A percentile compares a stretch with the other conserved stretches of the same genome.
These are phyloP conservation scores for Formica exsecta DNA, from an alignment of 1,140 invertebrate species.

Conservation along the genomic window DNA sequence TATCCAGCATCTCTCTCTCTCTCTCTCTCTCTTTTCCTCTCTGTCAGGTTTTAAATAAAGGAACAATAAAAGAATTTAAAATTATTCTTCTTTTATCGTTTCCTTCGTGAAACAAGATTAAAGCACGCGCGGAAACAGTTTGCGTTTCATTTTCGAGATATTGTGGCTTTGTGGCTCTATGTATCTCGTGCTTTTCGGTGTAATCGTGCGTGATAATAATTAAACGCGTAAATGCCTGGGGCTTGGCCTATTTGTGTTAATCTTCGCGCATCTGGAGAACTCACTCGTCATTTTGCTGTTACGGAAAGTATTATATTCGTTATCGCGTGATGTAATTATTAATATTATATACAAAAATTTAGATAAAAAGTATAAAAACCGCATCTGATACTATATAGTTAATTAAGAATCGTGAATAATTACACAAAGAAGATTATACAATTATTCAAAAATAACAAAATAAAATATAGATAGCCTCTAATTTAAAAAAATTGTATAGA, in stretches of 20 bases:
- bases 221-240: neutral
- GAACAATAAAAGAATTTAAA: neutral
- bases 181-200: neutral
- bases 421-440: neutral
- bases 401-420: neutral
- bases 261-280: constrained; percentile 15
- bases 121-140: neutral
- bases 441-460: neutral
- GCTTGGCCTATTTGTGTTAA: constrained; percentile 19
- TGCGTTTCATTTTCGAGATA: constrained; percentile 8
- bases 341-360: neutral
- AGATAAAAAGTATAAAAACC: neutral
- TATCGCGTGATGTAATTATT: constrained; percentile 19
- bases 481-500: neutral
- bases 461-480: neutral
- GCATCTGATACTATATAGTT: neutral
- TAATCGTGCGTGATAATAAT: constrained; percentile 24
- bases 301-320: neutral
- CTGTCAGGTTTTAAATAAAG: neutral
- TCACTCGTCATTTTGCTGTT: constrained; percentile 15
- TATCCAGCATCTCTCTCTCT: too few relatives aligned
- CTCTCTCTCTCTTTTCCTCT: too few relatives aligned
- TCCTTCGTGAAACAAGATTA: neutral
- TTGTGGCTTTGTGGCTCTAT: neutral
- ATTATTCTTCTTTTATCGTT: neutral